Evolutionary conservation across 2,113 vertebrate species (phyloP).

Genomic region (Polyodon spathula): DNA sequence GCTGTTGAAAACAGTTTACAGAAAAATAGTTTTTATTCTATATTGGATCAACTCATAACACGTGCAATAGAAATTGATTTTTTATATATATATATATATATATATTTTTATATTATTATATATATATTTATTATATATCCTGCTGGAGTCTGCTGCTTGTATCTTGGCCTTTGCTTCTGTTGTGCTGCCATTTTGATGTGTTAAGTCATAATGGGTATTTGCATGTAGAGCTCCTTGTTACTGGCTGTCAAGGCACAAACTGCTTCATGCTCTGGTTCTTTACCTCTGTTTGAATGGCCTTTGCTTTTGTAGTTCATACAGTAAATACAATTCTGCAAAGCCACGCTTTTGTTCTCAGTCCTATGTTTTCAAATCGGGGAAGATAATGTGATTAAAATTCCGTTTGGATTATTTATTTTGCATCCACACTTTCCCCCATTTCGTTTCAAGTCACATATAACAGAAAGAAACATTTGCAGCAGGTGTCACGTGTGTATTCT

Average conservation of each 20-base stretch:
- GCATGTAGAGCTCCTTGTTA: constrained; percentile 50
- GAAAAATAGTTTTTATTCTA: constrained; percentile 49
- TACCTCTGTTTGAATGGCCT: constrained; percentile 23
- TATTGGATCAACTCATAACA: constrained; percentile 33
- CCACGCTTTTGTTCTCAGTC: background rate
- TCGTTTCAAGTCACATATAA: background rate
- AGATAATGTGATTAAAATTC: background rate
- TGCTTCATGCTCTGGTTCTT: constrained; percentile 18
- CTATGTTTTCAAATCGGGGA: background rate
- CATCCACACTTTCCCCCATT: background rate
- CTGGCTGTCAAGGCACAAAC: constrained; percentile 44
- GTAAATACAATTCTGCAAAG: constrained; percentile 4
- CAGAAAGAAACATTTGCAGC: background rate
- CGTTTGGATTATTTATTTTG: background rate
- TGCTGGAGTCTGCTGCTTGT: constrained; percentile 53
- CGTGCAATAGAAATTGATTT: constrained; percentile 57
- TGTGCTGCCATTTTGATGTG: constrained; percentile 57
- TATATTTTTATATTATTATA: no score
- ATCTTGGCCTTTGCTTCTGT: constrained; percentile 64
- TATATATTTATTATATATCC: no score
- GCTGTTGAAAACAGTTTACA: constrained; percentile 45
- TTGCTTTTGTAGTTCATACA: constrained; percentile 19
- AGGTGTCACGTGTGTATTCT: no score
- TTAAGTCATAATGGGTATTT: constrained; percentile 64
- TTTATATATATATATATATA: no score